A percentile compares a stretch with the other conserved stretches of the same genome.
Evolutionary conservation across 2,113 vertebrate genomes (phyloP).

Genomic region (Charadrius vociferus): DNA sequence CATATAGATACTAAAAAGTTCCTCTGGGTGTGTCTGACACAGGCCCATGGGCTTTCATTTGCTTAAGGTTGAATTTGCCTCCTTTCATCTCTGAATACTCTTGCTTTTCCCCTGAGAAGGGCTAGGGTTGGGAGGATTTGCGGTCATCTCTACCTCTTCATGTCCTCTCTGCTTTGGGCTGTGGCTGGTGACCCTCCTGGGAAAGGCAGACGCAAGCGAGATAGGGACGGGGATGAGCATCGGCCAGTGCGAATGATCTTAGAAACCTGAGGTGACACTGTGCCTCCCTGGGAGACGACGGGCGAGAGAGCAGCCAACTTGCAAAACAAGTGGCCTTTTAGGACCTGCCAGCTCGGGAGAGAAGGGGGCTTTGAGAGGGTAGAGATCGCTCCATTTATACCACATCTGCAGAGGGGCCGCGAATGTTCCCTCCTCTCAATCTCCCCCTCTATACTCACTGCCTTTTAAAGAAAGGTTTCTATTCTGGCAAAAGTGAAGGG

Average conservation of each 20-base stretch:
- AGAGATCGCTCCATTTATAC: background rate
- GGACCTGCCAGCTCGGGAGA: constrained; percentile 48
- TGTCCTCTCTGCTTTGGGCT: background rate
- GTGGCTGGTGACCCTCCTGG: background rate
- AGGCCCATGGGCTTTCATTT: background rate
- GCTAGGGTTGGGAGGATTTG: background rate
- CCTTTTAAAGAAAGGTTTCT: background rate
- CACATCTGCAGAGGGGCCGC: constrained; percentile 36
- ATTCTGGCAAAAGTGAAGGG: background rate
- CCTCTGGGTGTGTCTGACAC: background rate
- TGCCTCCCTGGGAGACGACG: background rate
- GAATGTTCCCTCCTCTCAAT: background rate
- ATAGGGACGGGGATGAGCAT: background rate
- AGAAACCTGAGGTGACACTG: background rate
- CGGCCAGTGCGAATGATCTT: background rate
- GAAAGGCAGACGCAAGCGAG: accelerated
- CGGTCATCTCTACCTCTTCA: accelerated
- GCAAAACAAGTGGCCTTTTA: constrained; percentile 49
- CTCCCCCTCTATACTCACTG: background rate
- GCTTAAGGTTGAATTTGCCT: background rate
- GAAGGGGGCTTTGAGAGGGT: constrained; percentile 21
- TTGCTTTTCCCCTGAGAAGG: background rate
- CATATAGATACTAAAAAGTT: background rate
- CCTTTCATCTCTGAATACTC: background rate
- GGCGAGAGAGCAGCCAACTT: background rate